phyloP scores from a whole-genome alignment of 2,797 vertebrate genomes.

The Lycodopsis pacificus region DNA sequence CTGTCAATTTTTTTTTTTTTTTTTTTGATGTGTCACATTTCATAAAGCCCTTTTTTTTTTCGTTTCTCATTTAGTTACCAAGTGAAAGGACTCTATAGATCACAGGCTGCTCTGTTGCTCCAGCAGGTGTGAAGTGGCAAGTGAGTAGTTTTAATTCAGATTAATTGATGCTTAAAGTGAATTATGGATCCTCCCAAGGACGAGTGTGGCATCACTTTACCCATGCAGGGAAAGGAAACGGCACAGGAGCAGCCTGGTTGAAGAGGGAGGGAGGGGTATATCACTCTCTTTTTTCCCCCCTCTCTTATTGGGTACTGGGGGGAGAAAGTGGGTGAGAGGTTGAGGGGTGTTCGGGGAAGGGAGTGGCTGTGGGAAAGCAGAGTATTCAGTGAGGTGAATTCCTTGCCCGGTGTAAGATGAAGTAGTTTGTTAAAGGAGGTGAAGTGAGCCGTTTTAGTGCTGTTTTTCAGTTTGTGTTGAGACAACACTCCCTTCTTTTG shows the following conservation, averaged over 20 bases:
- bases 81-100: slow-evolving; percentile 18
- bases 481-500: slow-evolving; percentile 3
- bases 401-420: slow-evolving; percentile 28
- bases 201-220: slow-evolving; percentile 42
- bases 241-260: slow-evolving; percentile 9
- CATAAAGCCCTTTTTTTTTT: slow-evolving; percentile 42
- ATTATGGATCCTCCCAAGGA: slow-evolving; percentile 35
- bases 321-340: slow-evolving; percentile 86
- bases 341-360: slow-evolving; percentile 56
- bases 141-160: slow-evolving; percentile 35
- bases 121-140: slow-evolving; percentile 50
- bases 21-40: slow-evolving; percentile 51
- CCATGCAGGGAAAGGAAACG: slow-evolving; percentile 7
- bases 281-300: slow-evolving; percentile 47
- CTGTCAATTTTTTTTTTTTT: slow-evolving; percentile 56
- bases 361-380: slow-evolving; percentile 50
- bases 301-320: slow-evolving; percentile 59
- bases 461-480: slow-evolving; percentile 11
- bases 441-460: slow-evolving; percentile 14
- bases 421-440: not conserved
- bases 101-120: slow-evolving; percentile 15
- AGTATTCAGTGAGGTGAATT: slow-evolving; percentile 53
- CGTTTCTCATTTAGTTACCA: slow-evolving; percentile 51
- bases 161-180: slow-evolving; percentile 39
- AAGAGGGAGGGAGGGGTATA: slow-evolving; percentile 51